A percentile compares a stretch with the other conserved stretches of the same genome.
These are phyloP conservation scores for Bufo gargarizans DNA, from an alignment of 2,113 vertebrate genomes.

Conservation along the genomic window DNA sequence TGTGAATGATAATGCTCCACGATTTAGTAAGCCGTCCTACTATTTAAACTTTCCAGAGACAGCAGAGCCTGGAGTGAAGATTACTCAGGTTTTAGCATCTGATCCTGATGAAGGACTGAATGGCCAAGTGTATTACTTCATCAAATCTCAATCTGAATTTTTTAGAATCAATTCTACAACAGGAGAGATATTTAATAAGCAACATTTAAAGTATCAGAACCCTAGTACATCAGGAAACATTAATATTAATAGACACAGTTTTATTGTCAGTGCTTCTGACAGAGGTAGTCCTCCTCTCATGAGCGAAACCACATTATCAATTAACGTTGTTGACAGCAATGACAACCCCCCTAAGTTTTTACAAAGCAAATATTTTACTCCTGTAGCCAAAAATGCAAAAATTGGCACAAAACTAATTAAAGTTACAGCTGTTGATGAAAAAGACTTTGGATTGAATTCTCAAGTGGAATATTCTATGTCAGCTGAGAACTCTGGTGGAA, in stretches of 20 bases:
- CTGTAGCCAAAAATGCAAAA: slow-evolving; percentile 90
- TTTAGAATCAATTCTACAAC: slow-evolving; percentile 92
- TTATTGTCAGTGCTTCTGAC: slow-evolving; percentile 93
- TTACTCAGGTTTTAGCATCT: slow-evolving; percentile 85
- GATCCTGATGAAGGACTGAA: slow-evolving; percentile 91
- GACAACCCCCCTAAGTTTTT: slow-evolving; percentile 90
- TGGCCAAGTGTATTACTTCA: slow-evolving; percentile 93
- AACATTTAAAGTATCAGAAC: slow-evolving; percentile 88
- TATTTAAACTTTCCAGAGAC: slow-evolving; percentile 93
- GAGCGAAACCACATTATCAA: slow-evolving; percentile 93
- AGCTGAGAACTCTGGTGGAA: slow-evolving; percentile 77
- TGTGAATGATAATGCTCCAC: slow-evolving; percentile 91
- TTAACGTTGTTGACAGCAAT: slow-evolving; percentile 92
- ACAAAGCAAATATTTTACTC: slow-evolving; percentile 82
- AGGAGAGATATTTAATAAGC: slow-evolving; percentile 92
- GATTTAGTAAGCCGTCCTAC: slow-evolving; percentile 91
- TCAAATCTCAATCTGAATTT: slow-evolving; percentile 93
- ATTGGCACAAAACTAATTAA: slow-evolving; percentile 86
- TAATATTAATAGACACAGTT: slow-evolving; percentile 94
- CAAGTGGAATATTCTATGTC: slow-evolving; percentile 87
- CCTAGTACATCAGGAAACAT: slow-evolving; percentile 79
- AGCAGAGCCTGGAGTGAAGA: slow-evolving; percentile 81
- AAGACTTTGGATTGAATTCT: slow-evolving; percentile 94
- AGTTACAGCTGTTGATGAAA: slow-evolving; percentile 85
- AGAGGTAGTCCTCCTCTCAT: slow-evolving; percentile 83